Base-by-base conservation (phyloP, 2,797 vertebrate genomes). In the Acanthurus leucopareius region DNA sequence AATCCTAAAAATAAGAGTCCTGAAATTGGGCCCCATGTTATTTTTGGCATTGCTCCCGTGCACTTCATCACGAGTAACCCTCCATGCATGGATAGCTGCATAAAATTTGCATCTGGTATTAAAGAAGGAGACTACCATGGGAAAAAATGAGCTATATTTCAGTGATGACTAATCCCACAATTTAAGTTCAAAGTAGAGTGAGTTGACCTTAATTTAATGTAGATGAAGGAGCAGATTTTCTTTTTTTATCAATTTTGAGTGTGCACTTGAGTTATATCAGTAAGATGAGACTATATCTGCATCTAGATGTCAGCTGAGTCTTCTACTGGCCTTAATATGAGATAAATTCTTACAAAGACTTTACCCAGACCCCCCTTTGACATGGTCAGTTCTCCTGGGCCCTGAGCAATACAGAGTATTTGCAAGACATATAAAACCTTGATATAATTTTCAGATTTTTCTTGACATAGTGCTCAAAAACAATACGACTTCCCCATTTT, bases 31-130 rank as follows among this genome's bases (percentile, higher is more conserved):
- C 60, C 63, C 42, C 52, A 45, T 79, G 68, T 77, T 90, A 86
- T 90, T 91, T 86, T 87, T 82, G 77, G 75, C 69, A 60, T 65
- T 75, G 45, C 65, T 81, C 73, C 22, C 59, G 51, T 82, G 75
- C 69, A 74, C 53, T 80, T 82, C 66, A 87, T 86, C 75, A 85
- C 68, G 51, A 85, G 66, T 53, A 69, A 49, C 69, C 74, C 70
- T 67, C 48, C 79, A 79, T 80, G 84, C 80, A 82, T 88, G 84
- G 73, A 25, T 76, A 49, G 54, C 59, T 83, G 80, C 58, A 83
- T 82, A 69, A 72, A 87, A 91, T 91, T 89, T 83, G 66, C 78
- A 88, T 89, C 81, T 38, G 52, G 75, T 35, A 73, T 79, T 77
- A 61, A 72, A 66, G 25, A 73, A 71, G 66, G 35, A 75, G 61